These are phyloP conservation scores for Chamaetylas fuelleborni DNA, from an alignment of 2,113 vertebrate species.

Conservation along the genomic window DNA sequence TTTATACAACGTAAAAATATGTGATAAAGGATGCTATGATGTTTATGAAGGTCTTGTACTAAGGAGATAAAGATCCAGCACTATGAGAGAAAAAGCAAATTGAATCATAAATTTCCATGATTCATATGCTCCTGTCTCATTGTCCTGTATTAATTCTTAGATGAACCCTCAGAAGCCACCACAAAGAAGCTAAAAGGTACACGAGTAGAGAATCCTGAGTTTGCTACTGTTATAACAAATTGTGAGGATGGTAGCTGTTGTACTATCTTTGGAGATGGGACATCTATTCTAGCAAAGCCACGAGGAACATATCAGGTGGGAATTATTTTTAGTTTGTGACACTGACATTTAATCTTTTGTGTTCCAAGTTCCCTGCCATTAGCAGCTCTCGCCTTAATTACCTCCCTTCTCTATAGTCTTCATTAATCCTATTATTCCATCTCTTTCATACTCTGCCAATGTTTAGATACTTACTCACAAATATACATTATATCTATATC, in stretches of 20 bases:
- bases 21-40: background rate
- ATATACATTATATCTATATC: background rate
- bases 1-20: background rate
- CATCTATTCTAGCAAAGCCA: constrained; percentile 79
- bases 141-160: constrained; percentile 22
- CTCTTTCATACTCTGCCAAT: background rate
- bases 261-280: constrained; percentile 85
- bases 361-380: background rate
- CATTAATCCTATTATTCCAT: background rate
- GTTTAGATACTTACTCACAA: background rate
- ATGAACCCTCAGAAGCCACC: background rate
- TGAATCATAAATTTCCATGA: background rate
- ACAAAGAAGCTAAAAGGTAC: constrained; percentile 70
- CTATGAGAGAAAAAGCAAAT: background rate
- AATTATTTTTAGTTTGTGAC: background rate
- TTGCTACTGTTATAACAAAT: constrained; percentile 81
- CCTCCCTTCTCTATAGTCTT: background rate
- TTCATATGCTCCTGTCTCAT: background rate
- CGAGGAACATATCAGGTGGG: constrained; percentile 85
- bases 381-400: background rate
- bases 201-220: constrained; percentile 82
- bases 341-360: background rate
- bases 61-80: background rate
- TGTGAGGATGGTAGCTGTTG: constrained; percentile 76
- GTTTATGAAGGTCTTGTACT: background rate